Evolutionary conservation across 1,140 invertebrate genomes (phyloP).

Genomic region (Melipona quadrifasciata): DNA sequence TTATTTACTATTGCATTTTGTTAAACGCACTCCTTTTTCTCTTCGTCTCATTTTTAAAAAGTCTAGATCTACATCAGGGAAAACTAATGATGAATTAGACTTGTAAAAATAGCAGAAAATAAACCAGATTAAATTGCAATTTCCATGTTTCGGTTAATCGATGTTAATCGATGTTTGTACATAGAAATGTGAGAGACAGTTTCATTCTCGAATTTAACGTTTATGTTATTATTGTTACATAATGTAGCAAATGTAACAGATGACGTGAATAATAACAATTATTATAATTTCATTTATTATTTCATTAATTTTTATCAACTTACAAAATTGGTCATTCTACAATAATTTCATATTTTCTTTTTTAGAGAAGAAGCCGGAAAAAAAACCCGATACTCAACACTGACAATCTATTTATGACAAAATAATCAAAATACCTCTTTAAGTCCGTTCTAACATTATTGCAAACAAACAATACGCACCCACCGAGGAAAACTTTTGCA

Average conservation of each 20-base stretch:
- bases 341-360: background rate
- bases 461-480: background rate
- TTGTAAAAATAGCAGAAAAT: background rate
- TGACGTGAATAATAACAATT: background rate
- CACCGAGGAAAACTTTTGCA: too few species aligned
- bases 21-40: background rate
- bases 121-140: background rate
- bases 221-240: background rate
- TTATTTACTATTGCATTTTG: background rate
- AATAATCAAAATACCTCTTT: background rate
- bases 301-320: background rate
- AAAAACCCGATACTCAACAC: background rate
- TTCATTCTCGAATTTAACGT: background rate
- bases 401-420: background rate
- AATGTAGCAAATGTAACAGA: background rate
- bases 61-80: too few species aligned
- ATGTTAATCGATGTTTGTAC: background rate
- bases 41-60: background rate
- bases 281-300: background rate
- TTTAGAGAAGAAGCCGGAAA: background rate
- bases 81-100: background rate
- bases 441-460: background rate
- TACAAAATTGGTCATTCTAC: background rate
- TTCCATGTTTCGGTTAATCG: background rate
- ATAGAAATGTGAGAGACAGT: background rate